Evolutionary conservation across 1,140 invertebrate genomes (phyloP), one percentile per base, ranked within the genome.

Genomic region (Episyrphus balteatus): DNA sequence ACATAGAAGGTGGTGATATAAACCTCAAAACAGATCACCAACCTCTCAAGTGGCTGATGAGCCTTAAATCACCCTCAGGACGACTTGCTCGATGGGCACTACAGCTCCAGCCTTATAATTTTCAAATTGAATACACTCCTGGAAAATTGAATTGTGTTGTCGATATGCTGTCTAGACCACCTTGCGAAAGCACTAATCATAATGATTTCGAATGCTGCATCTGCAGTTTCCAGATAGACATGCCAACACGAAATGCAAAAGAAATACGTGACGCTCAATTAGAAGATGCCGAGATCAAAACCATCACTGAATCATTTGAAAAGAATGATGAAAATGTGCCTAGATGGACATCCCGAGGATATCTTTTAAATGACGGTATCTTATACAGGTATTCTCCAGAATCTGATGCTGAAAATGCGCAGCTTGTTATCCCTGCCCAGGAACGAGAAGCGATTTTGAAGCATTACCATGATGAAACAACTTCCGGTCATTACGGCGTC

Each of bases 21-120:
- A 61, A 26, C 0, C 56, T 75, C 2, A 42, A 61, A 32, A 73
- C 70, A 1, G 73, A 78, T n/a, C n/a, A n/a, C n/a, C n/a, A n/a
- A n/a, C n/a, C n/a, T n/a, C n/a, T n/a, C n/a, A n/a, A n/a, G n/a
- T n/a, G n/a, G n/a, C n/a, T n/a, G n/a, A n/a, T n/a, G n/a, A n/a
- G n/a, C n/a, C n/a, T n/a, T n/a, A n/a, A 71, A 52, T 63, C 68
- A 3, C 64, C 71, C 0, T 62, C 47, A 0, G 63, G 64, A 11
- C 43, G 61, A 8, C 36, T 72, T 5, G 68, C 69, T 0, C 46
- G 72, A 31, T 78, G 74, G 75, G 57, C 68, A 1, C 41, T 74
- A 12, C 40, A 46, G 21, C 46, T 77, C 2, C 72, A 75, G 55
- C 48, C 55, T 2, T 74, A 65, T 49, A 51, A 71, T 46, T 14